Evolutionary conservation across 2,797 vertebrate genomes (phyloP).

Genomic region (Syngnathus acus): DNA sequence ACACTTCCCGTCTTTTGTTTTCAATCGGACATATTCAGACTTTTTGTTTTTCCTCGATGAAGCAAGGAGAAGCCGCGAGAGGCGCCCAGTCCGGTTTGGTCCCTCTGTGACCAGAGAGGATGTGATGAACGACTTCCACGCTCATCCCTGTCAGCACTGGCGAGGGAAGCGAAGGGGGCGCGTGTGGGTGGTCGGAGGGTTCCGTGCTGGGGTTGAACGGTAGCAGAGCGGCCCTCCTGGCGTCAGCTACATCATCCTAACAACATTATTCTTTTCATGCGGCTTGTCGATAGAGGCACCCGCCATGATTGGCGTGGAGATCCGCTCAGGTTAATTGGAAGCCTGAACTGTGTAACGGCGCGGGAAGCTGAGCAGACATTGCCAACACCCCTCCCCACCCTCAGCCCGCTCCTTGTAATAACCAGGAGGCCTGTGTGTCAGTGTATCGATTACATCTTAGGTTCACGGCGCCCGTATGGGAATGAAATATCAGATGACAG

Average conservation of each 20-base stretch:
- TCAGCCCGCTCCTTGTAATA: constrained; percentile 58
- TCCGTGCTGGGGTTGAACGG: neutral
- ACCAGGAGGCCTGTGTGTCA: constrained; percentile 69
- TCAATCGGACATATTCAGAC: constrained; percentile 40
- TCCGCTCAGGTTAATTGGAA: constrained; percentile 82
- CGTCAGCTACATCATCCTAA: constrained; percentile 74
- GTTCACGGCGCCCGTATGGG: constrained; percentile 65
- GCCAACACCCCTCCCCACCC: constrained; percentile 23
- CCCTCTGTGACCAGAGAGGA: constrained; percentile 71
- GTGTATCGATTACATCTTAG: constrained; percentile 76
- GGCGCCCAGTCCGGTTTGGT: constrained; percentile 46
- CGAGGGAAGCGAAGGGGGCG: constrained; percentile 18
- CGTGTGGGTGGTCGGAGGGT: neutral
- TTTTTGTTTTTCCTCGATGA: constrained; percentile 31
- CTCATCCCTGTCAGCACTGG: constrained; percentile 71
- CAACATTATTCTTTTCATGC: constrained; percentile 80
- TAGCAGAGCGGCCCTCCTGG: constrained; percentile 52
- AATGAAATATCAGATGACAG: constrained; percentile 74
- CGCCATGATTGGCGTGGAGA: constrained; percentile 75
- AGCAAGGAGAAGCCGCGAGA: constrained; percentile 61
- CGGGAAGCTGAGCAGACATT: constrained; percentile 72
- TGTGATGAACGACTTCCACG: constrained; percentile 81
- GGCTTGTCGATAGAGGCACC: constrained; percentile 72
- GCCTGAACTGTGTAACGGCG: constrained; percentile 80
- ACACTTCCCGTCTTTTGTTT: constrained; percentile 4